A percentile compares a stretch with the other conserved stretches of the same genome.
Conservation (phyloP, 2,113 vertebrate genomes). For the Apus apus region DNA sequence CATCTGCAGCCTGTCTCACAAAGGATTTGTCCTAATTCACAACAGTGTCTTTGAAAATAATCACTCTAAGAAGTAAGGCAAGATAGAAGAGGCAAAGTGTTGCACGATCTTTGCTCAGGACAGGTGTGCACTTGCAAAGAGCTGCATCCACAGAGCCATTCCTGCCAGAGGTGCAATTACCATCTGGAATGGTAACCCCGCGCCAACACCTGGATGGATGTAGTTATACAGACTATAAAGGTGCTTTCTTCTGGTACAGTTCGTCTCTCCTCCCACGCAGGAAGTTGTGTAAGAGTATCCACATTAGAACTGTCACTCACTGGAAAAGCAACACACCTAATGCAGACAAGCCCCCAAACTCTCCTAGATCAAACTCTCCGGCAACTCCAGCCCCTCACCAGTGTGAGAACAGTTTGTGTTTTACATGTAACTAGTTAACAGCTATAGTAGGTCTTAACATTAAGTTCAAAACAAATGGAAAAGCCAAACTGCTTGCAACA, state of each 20-base stretch:
- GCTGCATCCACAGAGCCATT: background rate
- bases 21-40: background rate
- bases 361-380: background rate
- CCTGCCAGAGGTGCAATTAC: background rate
- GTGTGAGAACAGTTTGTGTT: background rate
- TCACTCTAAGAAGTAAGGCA: background rate
- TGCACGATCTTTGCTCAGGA: background rate
- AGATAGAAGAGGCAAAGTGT: background rate
- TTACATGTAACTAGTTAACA: background rate
- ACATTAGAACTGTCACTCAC: background rate
- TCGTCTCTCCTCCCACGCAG: background rate
- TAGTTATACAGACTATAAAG: background rate
- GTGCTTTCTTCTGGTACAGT: background rate
- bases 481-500: background rate
- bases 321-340: background rate
- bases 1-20: background rate
- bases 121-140: background rate
- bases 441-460: background rate
- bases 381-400: background rate
- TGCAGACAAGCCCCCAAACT: background rate
- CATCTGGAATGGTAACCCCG: background rate
- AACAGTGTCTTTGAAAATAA: background rate
- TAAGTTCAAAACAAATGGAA: background rate
- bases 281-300: conserved; percentile 22
- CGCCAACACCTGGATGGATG: background rate